A percentile compares a stretch with the other conserved stretches of the same genome.
These are phyloP conservation scores for Rhimphoctona megacephalus DNA, from an alignment of 2,888 invertebrate genomes.

Conservation along the genomic window DNA sequence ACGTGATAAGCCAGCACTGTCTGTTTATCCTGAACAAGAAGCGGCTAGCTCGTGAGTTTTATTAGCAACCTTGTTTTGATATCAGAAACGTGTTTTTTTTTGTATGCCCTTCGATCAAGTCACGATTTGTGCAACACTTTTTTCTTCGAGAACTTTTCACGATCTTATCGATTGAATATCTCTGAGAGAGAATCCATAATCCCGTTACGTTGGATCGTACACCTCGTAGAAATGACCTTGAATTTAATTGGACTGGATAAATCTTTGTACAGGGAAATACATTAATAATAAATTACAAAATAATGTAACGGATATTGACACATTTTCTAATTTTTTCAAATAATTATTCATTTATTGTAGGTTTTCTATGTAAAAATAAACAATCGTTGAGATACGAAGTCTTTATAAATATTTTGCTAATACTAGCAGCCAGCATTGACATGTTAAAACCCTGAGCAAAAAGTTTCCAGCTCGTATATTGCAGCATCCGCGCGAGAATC, in stretches of 20 bases:
- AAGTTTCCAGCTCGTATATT: conserved; percentile 13
- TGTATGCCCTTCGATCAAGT: conserved; percentile 16
- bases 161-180: conserved; percentile 19
- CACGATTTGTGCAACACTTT: conserved; percentile 22
- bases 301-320: not conserved
- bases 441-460: not conserved
- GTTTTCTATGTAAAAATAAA: not conserved
- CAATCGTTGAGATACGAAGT: not conserved
- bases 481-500: conserved; percentile 20
- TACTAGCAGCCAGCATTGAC: not conserved
- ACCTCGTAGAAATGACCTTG: conserved; percentile 45
- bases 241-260: conserved; percentile 44
- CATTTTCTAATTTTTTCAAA: not conserved
- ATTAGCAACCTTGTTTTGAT: conserved; percentile 31
- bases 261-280: conserved; percentile 21
- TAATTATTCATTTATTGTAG: not conserved
- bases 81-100: not conserved
- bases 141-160: not conserved
- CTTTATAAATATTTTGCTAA: not conserved
- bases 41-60: conserved; percentile 18
- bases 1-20: conserved; percentile 77
- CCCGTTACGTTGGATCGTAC: conserved; percentile 34
- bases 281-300: conserved; percentile 9
- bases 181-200: conserved; percentile 25
- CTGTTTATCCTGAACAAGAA: not conserved